A percentile compares a stretch with the other conserved stretches of the same genome.
Conservation (phyloP, 2,113 vertebrate species). For the Rutilus rutilus region DNA sequence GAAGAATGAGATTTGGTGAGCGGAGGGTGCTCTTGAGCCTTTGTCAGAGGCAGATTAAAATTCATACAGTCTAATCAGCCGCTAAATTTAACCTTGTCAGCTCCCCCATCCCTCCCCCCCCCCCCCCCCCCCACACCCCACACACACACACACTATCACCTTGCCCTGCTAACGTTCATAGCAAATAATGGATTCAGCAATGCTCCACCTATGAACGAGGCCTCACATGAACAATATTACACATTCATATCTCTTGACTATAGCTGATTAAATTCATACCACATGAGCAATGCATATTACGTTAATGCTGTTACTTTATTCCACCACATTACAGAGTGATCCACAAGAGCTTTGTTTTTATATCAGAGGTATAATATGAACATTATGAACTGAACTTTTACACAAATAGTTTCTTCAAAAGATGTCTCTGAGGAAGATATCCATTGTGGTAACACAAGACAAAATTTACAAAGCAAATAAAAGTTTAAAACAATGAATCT, state of each 20-base stretch:
- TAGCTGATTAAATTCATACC: background rate
- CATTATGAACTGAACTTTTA: background rate
- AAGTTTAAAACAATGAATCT: background rate
- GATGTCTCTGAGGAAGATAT: background rate
- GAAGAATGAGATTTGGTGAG: slow-evolving; percentile 30
- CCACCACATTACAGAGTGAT: background rate
- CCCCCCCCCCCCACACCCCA: background rate
- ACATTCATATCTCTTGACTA: background rate
- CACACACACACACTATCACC: slow-evolving; percentile 8
- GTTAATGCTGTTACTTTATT: background rate
- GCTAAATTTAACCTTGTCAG: slow-evolving; percentile 59
- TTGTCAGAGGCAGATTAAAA: slow-evolving; percentile 57
- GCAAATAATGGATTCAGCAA: background rate
- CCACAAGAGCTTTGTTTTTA: background rate
- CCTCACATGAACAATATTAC: background rate
- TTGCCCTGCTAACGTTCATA: slow-evolving; percentile 1
- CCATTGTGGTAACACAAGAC: background rate
- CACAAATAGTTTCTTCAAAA: background rate
- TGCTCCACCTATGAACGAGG: background rate
- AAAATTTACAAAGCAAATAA: background rate
- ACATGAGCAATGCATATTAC: background rate
- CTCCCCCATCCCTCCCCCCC: background rate
- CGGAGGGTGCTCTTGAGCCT: slow-evolving; percentile 34
- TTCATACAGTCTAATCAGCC: slow-evolving; percentile 55
- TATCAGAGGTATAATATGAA: background rate